Conservation (phyloP, 2,113 vertebrate species). For the Zosterops lateralis region DNA sequence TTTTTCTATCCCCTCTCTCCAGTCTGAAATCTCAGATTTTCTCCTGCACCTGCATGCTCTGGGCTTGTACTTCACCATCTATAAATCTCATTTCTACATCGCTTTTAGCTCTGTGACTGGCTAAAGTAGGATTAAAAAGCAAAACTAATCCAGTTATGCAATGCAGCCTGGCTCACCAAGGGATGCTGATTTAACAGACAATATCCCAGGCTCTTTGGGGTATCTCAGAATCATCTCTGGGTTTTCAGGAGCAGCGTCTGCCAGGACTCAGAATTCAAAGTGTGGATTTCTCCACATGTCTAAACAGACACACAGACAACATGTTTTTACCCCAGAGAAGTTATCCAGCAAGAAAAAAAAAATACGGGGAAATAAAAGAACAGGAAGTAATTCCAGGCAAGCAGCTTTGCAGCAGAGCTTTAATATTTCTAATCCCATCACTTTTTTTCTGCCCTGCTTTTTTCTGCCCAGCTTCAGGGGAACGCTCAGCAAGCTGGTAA, state of each 20-base stretch:
- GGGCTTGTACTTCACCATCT: not conserved
- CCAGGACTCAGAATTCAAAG: not conserved
- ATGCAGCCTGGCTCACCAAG: not conserved
- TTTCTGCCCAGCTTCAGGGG: not conserved
- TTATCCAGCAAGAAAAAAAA: not conserved
- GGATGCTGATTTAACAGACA: not conserved
- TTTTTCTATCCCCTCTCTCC: not conserved
- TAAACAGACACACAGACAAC: not conserved
- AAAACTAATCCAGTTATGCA: constrained; percentile 13
- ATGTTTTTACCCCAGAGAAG: not conserved
- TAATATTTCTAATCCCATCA: not conserved
- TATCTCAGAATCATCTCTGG: not conserved
- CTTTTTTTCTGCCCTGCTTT: not conserved
- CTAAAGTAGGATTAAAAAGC: constrained; percentile 3
- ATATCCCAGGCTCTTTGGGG: not conserved
- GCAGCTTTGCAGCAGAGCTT: not conserved
- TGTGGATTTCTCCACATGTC: not conserved
- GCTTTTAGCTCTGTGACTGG: not conserved
- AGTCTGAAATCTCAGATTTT: not conserved
- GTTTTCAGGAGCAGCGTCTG: not conserved
- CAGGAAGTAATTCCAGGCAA: not conserved
- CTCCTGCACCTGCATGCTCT: not conserved
- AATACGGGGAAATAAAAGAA: not conserved
- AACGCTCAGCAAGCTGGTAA: not conserved
- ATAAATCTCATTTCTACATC: not conserved